phyloP scores from a whole-genome alignment of 2,797 vertebrate genomes.

The Coregonus suidteri region DNA sequence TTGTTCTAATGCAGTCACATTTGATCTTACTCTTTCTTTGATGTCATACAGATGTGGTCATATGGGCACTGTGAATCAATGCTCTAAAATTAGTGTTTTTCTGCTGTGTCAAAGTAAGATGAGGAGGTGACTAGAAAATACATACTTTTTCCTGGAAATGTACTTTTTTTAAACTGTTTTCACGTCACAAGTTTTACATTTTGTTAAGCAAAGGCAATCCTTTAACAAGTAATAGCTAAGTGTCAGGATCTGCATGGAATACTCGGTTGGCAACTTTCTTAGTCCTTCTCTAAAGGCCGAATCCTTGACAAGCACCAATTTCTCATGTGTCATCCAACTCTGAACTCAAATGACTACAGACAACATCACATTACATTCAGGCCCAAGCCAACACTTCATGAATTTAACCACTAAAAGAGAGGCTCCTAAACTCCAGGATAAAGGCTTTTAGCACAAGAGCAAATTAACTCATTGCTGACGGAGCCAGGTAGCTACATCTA shows the following conservation, averaged over 20 bases:
- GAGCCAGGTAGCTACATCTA: constrained; percentile 23
- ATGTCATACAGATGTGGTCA: too few species aligned
- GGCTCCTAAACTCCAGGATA: constrained; percentile 32
- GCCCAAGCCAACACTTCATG: constrained; percentile 14
- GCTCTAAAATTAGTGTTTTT: too few species aligned
- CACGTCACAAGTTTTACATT: too few species aligned
- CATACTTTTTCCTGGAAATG: too few species aligned
- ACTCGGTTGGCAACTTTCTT: not conserved
- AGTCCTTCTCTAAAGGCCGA: not conserved
- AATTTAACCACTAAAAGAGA: constrained; percentile 26
- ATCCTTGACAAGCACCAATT: not conserved
- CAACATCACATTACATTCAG: not conserved
- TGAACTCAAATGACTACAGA: not conserved
- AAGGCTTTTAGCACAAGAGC: constrained; percentile 41
- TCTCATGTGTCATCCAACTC: not conserved
- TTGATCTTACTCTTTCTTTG: too few species aligned
- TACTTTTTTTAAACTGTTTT: too few species aligned
- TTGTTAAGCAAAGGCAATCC: too few species aligned
- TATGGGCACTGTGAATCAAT: too few species aligned
- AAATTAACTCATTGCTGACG: constrained; percentile 36
- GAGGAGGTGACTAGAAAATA: too few species aligned
- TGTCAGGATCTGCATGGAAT: not conserved
- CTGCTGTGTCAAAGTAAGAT: too few species aligned
- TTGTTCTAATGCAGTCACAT: too few species aligned
- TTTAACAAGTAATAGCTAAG: not conserved